Conservation (phyloP, 23 tunicate species). For the Oikopleura dioica region DNA sequence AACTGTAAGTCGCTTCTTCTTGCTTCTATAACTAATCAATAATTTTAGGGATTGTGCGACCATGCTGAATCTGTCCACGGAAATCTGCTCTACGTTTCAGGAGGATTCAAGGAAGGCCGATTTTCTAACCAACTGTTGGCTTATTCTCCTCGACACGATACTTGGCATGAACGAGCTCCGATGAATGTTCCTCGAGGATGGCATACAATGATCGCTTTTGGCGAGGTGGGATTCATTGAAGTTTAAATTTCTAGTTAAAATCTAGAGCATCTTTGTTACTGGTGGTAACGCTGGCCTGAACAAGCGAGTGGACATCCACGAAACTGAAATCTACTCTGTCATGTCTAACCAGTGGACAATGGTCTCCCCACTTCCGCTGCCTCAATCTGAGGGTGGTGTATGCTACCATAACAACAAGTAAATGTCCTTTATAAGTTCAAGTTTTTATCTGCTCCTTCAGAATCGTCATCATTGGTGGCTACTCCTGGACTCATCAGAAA, state of each 20-base stretch:
- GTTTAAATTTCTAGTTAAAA: background rate
- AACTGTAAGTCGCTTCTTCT: too few relatives aligned
- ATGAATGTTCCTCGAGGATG: conserved; percentile 96
- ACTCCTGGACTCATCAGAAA: conserved; percentile 98
- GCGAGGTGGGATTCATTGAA: conserved; percentile 18
- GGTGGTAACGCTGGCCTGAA: conserved; percentile 95
- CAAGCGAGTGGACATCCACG: conserved; percentile 78
- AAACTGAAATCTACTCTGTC: conserved; percentile 87
- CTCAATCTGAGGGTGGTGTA: conserved; percentile 85
- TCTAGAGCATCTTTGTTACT: conserved; percentile 53
- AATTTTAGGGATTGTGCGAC: conserved; percentile 49
- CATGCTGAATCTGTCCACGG: conserved; percentile 90
- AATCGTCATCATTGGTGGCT: conserved; percentile 38
- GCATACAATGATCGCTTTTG: conserved; percentile 95
- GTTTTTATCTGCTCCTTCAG: background rate
- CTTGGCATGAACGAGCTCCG: conserved; percentile 97
- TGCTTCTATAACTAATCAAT: background rate
- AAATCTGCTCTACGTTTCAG: conserved; percentile 79
- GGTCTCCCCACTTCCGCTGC: conserved; percentile 80
- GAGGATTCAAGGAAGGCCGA: conserved; percentile 97
- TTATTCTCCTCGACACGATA: conserved; percentile 94
- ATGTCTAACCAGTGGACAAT: conserved; percentile 98
- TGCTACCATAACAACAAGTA: conserved; percentile 8
- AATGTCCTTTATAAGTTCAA: background rate
- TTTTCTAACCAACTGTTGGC: conserved; percentile 89